Evolutionary conservation across 2,797 vertebrate genomes (phyloP).

Genomic region (Peromyscus attwateri): DNA sequence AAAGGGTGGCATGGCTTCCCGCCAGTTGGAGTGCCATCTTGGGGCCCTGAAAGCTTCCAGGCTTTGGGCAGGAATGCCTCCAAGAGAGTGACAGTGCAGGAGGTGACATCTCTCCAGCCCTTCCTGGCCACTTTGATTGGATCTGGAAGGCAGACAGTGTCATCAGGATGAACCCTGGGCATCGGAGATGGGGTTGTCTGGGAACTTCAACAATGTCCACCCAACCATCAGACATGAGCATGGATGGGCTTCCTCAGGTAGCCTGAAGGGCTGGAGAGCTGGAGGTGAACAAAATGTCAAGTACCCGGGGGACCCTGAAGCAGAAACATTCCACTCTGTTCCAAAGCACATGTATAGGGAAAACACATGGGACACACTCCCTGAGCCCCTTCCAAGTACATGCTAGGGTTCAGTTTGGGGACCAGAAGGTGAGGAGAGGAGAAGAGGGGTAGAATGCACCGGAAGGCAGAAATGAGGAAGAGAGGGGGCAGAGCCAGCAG

Average conservation of each 20-base stretch:
- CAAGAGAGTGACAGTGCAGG: not conserved
- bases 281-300: not conserved
- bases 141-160: not conserved
- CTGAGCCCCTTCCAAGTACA: not conserved
- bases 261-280: not conserved
- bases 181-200: not conserved
- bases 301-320: not conserved
- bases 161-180: not conserved
- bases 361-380: not conserved
- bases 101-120: not conserved
- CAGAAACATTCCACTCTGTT: not conserved
- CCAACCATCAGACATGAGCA: not conserved
- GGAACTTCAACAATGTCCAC: not conserved
- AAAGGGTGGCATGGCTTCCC: not conserved
- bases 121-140: not conserved
- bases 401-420: not conserved
- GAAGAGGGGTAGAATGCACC: not conserved
- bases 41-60: not conserved
- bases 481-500: not conserved
- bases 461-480: not conserved
- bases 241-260: not conserved
- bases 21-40: not conserved
- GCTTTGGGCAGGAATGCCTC: not conserved
- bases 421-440: not conserved
- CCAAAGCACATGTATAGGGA: not conserved